phyloP scores from a whole-genome alignment of 53 echinoderm and acorn worm species.

The Echinarachnius parma region DNA sequence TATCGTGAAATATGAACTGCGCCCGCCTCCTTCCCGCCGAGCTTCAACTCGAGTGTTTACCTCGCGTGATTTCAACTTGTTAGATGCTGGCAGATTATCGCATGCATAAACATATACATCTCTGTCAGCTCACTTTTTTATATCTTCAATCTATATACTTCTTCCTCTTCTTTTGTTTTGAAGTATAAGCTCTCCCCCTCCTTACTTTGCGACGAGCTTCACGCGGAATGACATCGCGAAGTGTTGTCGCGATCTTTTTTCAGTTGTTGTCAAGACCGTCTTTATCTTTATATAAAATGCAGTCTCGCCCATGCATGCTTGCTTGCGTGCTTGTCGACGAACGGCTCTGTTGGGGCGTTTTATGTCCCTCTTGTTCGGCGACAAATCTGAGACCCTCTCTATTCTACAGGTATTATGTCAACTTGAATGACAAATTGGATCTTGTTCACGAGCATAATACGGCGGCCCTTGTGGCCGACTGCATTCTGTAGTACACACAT shows the following conservation, averaged over 20 bases:
- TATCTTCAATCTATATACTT: neutral
- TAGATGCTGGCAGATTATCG: constrained; percentile 31
- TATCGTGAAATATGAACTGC: constrained; percentile 53
- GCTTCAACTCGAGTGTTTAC: constrained; percentile 46
- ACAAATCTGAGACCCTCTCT: too few relatives aligned
- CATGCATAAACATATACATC: constrained; percentile 30
- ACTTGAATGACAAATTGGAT: too few relatives aligned
- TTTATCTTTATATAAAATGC: too few relatives aligned
- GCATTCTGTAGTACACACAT: too few relatives aligned
- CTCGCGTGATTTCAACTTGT: constrained; percentile 12
- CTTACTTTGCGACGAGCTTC: neutral
- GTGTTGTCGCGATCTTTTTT: neutral
- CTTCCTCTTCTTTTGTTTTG: neutral
- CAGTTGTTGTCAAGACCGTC: neutral
- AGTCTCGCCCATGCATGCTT: too few relatives aligned
- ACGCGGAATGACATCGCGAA: constrained; percentile 42
- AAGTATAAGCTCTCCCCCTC: neutral
- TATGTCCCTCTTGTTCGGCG: too few relatives aligned
- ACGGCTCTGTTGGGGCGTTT: too few relatives aligned
- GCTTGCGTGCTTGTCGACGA: too few relatives aligned
- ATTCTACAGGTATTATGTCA: too few relatives aligned
- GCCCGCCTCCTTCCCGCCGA: constrained; percentile 3
- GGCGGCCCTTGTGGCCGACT: too few relatives aligned
- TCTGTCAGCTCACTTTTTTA: constrained; percentile 26
- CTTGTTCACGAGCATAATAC: too few relatives aligned